Conservation (phyloP, 2,888 invertebrate genomes). For the Thereva nobilitata region DNA sequence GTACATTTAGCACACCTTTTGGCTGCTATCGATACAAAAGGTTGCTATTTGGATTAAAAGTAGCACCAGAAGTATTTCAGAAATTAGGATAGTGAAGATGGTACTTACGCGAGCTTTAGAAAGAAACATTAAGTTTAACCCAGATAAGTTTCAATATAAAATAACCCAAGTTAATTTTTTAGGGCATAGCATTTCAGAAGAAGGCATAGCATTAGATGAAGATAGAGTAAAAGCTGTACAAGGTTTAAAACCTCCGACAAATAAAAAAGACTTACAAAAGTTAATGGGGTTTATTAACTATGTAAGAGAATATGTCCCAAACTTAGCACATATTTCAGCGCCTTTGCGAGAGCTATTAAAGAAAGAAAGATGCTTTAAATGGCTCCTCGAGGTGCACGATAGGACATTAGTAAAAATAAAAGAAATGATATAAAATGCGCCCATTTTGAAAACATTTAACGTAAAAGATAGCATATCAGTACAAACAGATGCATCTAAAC, state of each 20-base stretch:
- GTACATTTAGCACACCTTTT: constrained; percentile 39
- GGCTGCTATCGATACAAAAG: constrained; percentile 19
- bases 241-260: too few species aligned
- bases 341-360: constrained; percentile 34
- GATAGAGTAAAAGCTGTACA: too few species aligned
- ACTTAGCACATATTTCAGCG: constrained; percentile 37
- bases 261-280: constrained; percentile 28
- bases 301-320: constrained; percentile 42
- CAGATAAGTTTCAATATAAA: constrained; percentile 24
- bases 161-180: constrained; percentile 21
- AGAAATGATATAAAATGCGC: constrained; percentile 27
- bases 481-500: constrained; percentile 39
- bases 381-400: constrained; percentile 26
- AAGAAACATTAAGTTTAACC: constrained; percentile 28
- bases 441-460: constrained; percentile 13
- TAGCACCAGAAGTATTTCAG: constrained; percentile 42
- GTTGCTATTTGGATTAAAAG: constrained; percentile 36
- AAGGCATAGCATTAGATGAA: too few species aligned
- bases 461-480: constrained; percentile 35
- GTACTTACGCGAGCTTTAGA: constrained; percentile 27
- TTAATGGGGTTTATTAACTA: constrained; percentile 39
- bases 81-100: constrained; percentile 40
- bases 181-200: constrained; percentile 18
- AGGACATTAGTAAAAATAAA: constrained; percentile 31
- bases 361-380: constrained; percentile 30